Base-by-base conservation (phyloP, 2,113 vertebrate genomes). In the Chelonoidis abingdonii region DNA sequence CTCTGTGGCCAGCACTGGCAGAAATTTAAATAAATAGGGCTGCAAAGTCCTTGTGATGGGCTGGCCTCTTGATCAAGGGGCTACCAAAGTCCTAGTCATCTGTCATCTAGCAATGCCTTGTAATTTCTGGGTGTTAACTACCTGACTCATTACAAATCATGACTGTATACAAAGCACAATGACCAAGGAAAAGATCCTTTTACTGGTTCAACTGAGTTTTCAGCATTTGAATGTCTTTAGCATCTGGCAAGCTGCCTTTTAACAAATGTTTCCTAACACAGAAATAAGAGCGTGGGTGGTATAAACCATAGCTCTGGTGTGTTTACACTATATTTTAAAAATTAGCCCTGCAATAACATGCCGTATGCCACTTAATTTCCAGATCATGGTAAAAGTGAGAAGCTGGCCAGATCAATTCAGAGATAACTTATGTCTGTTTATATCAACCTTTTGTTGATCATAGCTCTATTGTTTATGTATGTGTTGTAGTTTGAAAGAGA, bases 11-110 rank as follows among this genome's bases (percentile, higher is more conserved):
- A 94, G 81, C 91, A 91, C 91, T 13, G 89, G 97, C 96, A 97
- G 96, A 98, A 98, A 98, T 98, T 98, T 97, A 97, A 98, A 98
- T 98, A 98, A 98, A 97, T 95, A 97, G 56, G 95, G 82, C 93
- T 97, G 94, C 87, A 56, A 96, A 94, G 90, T 93, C 96, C 88
- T 96, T 97, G 85, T 88, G 89, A 90, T 93, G 89, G 90, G 56
- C 94, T 98, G 96, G 83, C 97, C 95, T 97, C 93, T 94, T 98
- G 97, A 97, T 95, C 96, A 89, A 80, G 79, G 50, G 59, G 54
- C 96, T 95, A 88, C 96, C 90, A 90, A 89, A 97, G 90, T 93
- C 95, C 83, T 89, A 89, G 90, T 97, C 95, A 95, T 95, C 94
- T 95, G 82, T 97, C 97, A 95, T 76, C 75, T 88, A 93, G 79